Conservation (phyloP, 2,797 vertebrate genomes). For the Eutrigla gurnardus region DNA sequence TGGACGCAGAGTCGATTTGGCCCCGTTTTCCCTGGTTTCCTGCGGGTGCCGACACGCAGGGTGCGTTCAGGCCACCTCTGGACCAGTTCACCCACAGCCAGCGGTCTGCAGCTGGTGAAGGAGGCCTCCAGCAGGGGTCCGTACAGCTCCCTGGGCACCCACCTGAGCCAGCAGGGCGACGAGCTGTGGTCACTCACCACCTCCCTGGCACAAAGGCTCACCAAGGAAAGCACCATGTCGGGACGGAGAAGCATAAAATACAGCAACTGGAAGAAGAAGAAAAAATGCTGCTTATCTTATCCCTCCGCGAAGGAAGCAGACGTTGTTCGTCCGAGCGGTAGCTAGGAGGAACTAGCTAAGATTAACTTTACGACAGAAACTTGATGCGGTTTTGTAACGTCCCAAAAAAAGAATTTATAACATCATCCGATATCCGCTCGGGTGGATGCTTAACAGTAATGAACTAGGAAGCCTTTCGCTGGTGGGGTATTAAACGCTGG, state of each 20-base stretch:
- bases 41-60: conserved; percentile 83
- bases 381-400: conserved; percentile 52
- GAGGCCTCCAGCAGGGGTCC: conserved; percentile 89
- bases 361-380: conserved; percentile 51
- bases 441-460: conserved; percentile 1
- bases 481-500: conserved; percentile 33
- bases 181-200: conserved; percentile 87
- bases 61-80: conserved; percentile 88
- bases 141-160: conserved; percentile 89
- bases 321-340: not conserved
- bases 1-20: conserved; percentile 89
- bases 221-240: conserved; percentile 81
- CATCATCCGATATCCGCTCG: conserved; percentile 28
- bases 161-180: conserved; percentile 81
- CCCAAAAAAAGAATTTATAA: conserved; percentile 54
- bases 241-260: not conserved
- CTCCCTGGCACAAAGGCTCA: conserved; percentile 87
- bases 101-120: conserved; percentile 83
- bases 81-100: conserved; percentile 87
- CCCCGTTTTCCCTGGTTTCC: conserved; percentile 66
- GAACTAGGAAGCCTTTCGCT: not conserved
- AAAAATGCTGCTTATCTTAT: not conserved
- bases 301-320: not conserved
- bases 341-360: conserved; percentile 36
- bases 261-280: not conserved